phyloP scores from a whole-genome alignment of 2,888 invertebrate genomes.

The Lepidocyrtinus sp. region DNA sequence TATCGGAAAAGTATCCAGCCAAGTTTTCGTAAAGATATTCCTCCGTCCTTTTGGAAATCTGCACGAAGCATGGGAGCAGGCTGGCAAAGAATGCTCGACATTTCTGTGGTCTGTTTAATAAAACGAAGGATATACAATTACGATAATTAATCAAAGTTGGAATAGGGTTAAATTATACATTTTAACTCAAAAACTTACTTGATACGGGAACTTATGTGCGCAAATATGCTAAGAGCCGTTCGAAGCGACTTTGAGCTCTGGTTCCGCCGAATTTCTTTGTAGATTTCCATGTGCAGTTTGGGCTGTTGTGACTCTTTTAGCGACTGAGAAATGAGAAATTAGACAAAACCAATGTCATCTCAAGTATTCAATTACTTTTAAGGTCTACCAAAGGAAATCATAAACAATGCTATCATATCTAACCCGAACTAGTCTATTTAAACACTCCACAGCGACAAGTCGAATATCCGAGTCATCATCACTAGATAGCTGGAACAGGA shows the following conservation, averaged over 20 bases:
- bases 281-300: constrained; percentile 85
- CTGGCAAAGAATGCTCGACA: constrained; percentile 85
- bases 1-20: constrained; percentile 78
- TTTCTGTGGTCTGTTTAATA: constrained; percentile 78
- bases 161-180: not conserved
- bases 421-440: constrained; percentile 84
- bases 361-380: too few species aligned
- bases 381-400: not conserved
- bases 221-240: constrained; percentile 77
- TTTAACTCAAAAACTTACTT: constrained; percentile 57
- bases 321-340: constrained; percentile 72
- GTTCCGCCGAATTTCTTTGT: constrained; percentile 87
- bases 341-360: not conserved
- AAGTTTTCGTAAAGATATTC: constrained; percentile 82
- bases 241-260: constrained; percentile 81
- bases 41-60: constrained; percentile 81
- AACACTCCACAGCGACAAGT: constrained; percentile 86
- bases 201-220: constrained; percentile 65
- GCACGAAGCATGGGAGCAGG: constrained; percentile 82
- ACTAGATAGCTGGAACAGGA: constrained; percentile 81
- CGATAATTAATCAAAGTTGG: not conserved
- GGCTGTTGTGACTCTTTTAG: constrained; percentile 80
- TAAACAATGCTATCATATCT: constrained; percentile 31
- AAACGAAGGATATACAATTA: not conserved
- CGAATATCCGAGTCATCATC: constrained; percentile 85